Conservation (phyloP, 2,113 vertebrate species). For the Oplegnathus fasciatus region DNA sequence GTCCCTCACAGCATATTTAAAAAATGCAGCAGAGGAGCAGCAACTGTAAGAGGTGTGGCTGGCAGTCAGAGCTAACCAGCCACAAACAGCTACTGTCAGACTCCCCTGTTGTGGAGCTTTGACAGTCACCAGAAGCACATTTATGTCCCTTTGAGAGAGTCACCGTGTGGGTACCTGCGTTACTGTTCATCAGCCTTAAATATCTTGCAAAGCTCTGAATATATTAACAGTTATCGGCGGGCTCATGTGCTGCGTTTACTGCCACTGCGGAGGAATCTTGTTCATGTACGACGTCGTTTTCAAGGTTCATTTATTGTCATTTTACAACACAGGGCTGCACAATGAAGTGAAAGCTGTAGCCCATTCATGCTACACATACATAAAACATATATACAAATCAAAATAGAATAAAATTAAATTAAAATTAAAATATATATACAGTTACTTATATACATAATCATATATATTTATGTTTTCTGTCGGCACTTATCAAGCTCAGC, state of each 20-base stretch:
- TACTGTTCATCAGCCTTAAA: neutral
- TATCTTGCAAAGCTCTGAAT: neutral
- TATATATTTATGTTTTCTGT: no score
- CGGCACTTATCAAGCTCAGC: no score
- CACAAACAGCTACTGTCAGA: neutral
- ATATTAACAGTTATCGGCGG: no score
- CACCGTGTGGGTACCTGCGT: neutral
- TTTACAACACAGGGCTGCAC: no score
- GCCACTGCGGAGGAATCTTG: neutral
- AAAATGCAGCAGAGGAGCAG: neutral
- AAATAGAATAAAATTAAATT: no score
- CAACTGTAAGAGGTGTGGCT: neutral
- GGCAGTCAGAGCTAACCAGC: neutral
- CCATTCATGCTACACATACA: no score
- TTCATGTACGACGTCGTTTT: no score
- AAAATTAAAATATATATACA: no score
- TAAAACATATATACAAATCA: no score
- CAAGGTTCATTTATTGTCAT: no score
- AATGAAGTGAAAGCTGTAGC: no score
- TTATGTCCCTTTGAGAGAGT: neutral
- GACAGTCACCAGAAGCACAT: neutral
- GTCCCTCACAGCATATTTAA: neutral
- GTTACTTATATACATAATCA: no score
- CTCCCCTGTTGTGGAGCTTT: neutral
- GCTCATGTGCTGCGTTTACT: neutral